phyloP scores from a whole-genome alignment of 2,797 vertebrate genomes.

The Oceanodroma leucorhoa region DNA sequence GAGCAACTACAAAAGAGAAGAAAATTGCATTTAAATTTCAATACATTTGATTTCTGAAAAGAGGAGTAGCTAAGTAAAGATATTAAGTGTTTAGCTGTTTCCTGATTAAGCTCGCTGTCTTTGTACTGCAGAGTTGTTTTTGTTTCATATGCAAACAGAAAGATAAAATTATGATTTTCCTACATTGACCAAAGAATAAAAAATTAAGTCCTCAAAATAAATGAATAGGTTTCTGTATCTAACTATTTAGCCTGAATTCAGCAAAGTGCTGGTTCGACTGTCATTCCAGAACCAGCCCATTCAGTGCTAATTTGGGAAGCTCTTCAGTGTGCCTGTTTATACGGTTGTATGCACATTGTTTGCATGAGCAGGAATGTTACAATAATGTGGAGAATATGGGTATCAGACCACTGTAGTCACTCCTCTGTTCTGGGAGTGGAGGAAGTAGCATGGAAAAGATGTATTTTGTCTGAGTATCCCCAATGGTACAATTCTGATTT shows the following conservation, averaged over 20 bases:
- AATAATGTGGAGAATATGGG: neutral
- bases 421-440: neutral
- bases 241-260: neutral
- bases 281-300: neutral
- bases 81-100: neutral
- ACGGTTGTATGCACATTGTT: neutral
- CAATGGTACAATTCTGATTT: neutral
- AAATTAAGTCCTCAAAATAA: neutral
- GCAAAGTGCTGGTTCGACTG: neutral
- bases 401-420: neutral
- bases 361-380: neutral
- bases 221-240: neutral
- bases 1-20: neutral
- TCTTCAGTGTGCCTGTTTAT: neutral
- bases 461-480: neutral
- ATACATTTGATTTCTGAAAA: neutral
- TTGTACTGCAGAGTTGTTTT: neutral
- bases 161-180: neutral
- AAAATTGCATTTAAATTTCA: neutral
- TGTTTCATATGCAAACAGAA: neutral
- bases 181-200: neutral
- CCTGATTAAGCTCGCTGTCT: neutral
- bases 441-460: neutral
- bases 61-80: neutral
- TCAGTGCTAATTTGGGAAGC: neutral